A percentile compares a stretch with the other conserved stretches of the same genome.
These are phyloP conservation scores for Podocnemis expansa DNA, from an alignment of 2,113 vertebrate genomes.

Conservation along the genomic window DNA sequence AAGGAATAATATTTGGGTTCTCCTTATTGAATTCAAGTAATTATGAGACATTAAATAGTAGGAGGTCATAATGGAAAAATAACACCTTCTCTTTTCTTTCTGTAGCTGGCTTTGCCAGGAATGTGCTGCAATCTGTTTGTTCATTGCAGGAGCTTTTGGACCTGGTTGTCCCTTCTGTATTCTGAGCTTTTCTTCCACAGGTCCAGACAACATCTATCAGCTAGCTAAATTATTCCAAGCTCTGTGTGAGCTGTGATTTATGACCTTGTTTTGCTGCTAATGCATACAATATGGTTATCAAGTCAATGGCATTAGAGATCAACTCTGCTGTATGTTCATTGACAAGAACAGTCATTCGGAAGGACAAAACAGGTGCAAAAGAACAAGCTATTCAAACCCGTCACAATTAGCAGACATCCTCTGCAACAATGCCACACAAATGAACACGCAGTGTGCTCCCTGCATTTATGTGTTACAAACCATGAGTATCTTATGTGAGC, in stretches of 20 bases:
- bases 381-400: not conserved
- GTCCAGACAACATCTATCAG: not conserved
- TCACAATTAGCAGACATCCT: not conserved
- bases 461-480: not conserved
- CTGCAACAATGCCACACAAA: not conserved
- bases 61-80: not conserved
- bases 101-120: not conserved
- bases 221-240: not conserved
- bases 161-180: not conserved
- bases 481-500: not conserved
- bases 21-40: not conserved
- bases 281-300: not conserved
- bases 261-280: not conserved
- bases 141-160: not conserved
- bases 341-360: not conserved
- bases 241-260: not conserved
- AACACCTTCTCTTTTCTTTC: not conserved
- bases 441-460: not conserved
- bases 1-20: not conserved
- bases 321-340: not conserved
- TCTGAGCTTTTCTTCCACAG: not conserved
- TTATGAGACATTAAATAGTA: not conserved
- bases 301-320: not conserved
- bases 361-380: not conserved
- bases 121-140: not conserved